Conservation (phyloP, 2,113 vertebrate genomes). For the Plecotus auritus region DNA sequence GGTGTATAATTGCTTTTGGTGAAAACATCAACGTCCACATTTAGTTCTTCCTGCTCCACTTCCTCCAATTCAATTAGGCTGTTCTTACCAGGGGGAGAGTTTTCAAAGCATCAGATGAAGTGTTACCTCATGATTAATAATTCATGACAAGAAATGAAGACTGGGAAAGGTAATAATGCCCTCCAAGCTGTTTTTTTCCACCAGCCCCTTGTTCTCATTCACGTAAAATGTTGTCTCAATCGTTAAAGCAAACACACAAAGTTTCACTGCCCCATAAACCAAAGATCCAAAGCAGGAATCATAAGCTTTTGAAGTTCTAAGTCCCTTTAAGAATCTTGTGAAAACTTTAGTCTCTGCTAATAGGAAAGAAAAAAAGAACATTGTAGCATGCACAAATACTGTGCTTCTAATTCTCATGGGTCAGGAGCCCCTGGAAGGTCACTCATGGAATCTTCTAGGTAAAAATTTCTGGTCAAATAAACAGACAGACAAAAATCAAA, state of each 20-base stretch:
- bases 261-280: constrained; percentile 64
- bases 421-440: background rate
- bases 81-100: constrained; percentile 68
- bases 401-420: background rate
- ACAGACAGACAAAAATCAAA: background rate
- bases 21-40: constrained; percentile 58
- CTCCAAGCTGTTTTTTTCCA: constrained; percentile 66
- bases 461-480: background rate
- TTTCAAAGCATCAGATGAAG: constrained; percentile 69
- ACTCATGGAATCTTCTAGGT: background rate
- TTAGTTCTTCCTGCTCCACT: constrained; percentile 69
- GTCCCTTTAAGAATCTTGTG: constrained; percentile 28
- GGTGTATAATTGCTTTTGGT: constrained; percentile 70
- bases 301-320: constrained; percentile 47
- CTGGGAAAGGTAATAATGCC: constrained; percentile 62
- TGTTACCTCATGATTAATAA: constrained; percentile 73
- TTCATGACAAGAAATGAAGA: constrained; percentile 73
- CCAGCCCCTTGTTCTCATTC: constrained; percentile 43
- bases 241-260: constrained; percentile 54
- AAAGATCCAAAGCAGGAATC: constrained; percentile 51
- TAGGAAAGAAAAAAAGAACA: background rate
- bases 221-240: constrained; percentile 62
- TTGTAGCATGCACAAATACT: background rate
- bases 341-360: background rate
- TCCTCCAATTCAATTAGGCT: constrained; percentile 69